phyloP scores from a whole-genome alignment of 2,888 invertebrate genomes.

The Zaprionus lineosus region DNA sequence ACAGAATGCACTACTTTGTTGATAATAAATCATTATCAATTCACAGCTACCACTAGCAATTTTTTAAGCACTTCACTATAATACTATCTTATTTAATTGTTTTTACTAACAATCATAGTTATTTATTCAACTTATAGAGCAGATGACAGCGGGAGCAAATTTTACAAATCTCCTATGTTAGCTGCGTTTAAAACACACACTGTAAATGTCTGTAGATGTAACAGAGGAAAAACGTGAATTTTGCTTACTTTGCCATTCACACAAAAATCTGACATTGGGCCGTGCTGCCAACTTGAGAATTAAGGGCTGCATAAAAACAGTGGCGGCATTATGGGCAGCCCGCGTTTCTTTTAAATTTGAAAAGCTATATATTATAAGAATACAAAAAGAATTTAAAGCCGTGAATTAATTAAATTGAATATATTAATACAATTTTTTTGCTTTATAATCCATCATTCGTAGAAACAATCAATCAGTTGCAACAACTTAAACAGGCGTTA shows the following conservation, averaged over 20 bases:
- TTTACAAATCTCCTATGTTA: too few species aligned
- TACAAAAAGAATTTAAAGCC: neutral
- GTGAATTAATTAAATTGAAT: neutral
- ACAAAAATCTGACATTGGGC: too few species aligned
- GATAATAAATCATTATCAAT: neutral
- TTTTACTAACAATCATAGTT: too few species aligned
- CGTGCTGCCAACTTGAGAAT: slow-evolving; percentile 4
- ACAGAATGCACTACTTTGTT: neutral
- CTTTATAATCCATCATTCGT: slow-evolving; percentile 10
- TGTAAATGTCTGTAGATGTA: too few species aligned
- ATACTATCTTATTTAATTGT: too few species aligned
- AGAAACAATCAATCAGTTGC: slow-evolving; percentile 25
- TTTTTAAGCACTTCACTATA: too few species aligned
- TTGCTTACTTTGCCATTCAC: too few species aligned
- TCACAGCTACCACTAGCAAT: neutral
- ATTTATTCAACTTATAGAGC: too few species aligned
- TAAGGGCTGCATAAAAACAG: neutral
- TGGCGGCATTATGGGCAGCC: neutral
- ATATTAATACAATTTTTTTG: neutral
- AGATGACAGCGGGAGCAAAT: too few species aligned
- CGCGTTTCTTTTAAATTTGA: slow-evolving; percentile 14
- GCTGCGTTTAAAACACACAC: too few species aligned
- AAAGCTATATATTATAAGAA: neutral
- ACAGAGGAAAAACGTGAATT: too few species aligned
- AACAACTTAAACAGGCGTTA: neutral